These are phyloP conservation scores for Thaleichthys pacificus DNA, from an alignment of 2,797 vertebrate genomes.

Conservation along the genomic window DNA sequence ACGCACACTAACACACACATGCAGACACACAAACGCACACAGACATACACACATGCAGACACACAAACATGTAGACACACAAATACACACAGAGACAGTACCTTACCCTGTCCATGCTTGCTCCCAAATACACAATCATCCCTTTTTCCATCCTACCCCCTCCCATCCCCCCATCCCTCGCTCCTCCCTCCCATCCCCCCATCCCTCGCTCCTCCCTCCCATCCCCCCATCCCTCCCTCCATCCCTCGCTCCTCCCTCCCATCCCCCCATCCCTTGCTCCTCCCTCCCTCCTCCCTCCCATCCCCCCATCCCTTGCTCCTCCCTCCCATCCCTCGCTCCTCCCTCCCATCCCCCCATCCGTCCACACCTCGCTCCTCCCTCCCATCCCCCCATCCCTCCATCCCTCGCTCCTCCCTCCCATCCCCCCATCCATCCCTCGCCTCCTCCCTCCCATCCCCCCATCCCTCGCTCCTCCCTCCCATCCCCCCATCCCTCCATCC, in stretches of 20 bases:
- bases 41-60: neutral
- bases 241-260: neutral
- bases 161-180: neutral
- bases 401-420: too few species aligned
- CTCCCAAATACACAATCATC: neutral
- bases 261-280: too few species aligned
- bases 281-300: neutral
- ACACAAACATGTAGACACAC: neutral
- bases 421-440: neutral
- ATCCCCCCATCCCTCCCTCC: too few species aligned
- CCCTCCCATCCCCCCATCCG: too few species aligned
- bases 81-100: too few species aligned
- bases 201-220: neutral
- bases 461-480: neutral
- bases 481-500: neutral
- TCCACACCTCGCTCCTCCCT: neutral
- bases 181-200: conserved; percentile 10
- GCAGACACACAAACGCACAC: neutral
- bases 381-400: conserved; percentile 4
- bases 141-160: neutral
- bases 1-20: neutral
- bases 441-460: conserved; percentile 3
- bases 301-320: neutral
- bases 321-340: too few species aligned
- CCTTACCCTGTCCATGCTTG: too few species aligned